Evolutionary conservation across 2,113 vertebrate species (phyloP).

Genomic region (Galeopterus variegatus): DNA sequence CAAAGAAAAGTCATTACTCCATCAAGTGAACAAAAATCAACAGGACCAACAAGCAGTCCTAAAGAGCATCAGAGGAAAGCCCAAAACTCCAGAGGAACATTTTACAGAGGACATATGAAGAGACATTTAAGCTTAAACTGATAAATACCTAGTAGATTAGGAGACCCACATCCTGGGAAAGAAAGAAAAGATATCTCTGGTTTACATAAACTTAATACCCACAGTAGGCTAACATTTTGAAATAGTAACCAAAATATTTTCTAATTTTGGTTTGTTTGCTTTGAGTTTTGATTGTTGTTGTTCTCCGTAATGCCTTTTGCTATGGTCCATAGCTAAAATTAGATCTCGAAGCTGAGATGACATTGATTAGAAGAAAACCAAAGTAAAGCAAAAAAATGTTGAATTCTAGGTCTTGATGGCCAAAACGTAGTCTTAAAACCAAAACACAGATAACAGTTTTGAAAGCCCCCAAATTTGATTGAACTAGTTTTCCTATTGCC

Average conservation of each 20-base stretch:
- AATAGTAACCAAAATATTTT: background rate
- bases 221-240: background rate
- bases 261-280: background rate
- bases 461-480: background rate
- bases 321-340: constrained; percentile 20
- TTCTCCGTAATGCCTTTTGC: background rate
- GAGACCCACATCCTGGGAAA: background rate
- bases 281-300: background rate
- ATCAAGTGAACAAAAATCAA: background rate
- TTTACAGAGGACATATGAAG: background rate
- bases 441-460: background rate
- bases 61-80: background rate
- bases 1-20: background rate
- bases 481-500: background rate
- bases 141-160: background rate
- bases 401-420: background rate
- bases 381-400: background rate
- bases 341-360: background rate
- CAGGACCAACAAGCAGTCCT: background rate
- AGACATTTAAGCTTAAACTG: background rate
- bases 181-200: background rate
- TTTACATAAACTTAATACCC: background rate
- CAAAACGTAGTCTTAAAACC: background rate
- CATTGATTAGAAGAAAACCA: background rate
- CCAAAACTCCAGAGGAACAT: background rate